Evolutionary conservation across 1,140 invertebrate species (phyloP).

Genomic region (Dendroctonus valens): DNA sequence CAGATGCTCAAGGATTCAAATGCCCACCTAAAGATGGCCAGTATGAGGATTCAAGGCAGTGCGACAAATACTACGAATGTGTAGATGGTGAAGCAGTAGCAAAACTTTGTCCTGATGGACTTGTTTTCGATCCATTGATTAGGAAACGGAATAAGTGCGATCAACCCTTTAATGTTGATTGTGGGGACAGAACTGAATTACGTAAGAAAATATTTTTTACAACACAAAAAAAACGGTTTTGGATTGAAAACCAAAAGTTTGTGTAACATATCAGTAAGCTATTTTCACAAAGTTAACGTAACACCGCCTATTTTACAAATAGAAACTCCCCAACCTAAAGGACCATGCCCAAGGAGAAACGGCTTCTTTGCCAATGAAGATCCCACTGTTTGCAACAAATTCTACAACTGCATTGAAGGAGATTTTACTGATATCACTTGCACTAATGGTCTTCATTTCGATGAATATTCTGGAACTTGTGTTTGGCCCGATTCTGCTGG

Average conservation of each 20-base stretch:
- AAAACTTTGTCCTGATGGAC: slow-evolving; percentile 80
- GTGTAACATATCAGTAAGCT: too few species aligned
- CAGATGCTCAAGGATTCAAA: slow-evolving; percentile 66
- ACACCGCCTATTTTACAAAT: slow-evolving; percentile 12
- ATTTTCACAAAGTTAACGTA: too few species aligned
- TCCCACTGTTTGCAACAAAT: slow-evolving; percentile 74
- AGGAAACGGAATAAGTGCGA: slow-evolving; percentile 86
- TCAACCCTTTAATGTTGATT: slow-evolving; percentile 87
- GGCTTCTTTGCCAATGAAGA: slow-evolving; percentile 89
- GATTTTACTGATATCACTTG: slow-evolving; percentile 77
- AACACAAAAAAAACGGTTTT: neutral
- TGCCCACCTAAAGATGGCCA: slow-evolving; percentile 77
- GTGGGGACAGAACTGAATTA: slow-evolving; percentile 77
- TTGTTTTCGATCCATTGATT: slow-evolving; percentile 81
- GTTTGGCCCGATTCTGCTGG: slow-evolving; percentile 83
- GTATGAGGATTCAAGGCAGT: slow-evolving; percentile 75
- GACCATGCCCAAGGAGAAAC: slow-evolving; percentile 76
- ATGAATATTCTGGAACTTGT: slow-evolving; percentile 81
- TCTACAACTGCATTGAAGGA: slow-evolving; percentile 87
- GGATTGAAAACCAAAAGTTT: neutral
- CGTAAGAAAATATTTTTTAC: slow-evolving; percentile 64
- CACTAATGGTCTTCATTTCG: slow-evolving; percentile 82
- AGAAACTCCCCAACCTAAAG: slow-evolving; percentile 73
- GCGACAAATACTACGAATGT: slow-evolving; percentile 85
- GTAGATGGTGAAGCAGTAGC: slow-evolving; percentile 67